These are phyloP conservation scores for Terrapene triunguis DNA, from an alignment of 2,113 vertebrate species.

Conservation along the genomic window DNA sequence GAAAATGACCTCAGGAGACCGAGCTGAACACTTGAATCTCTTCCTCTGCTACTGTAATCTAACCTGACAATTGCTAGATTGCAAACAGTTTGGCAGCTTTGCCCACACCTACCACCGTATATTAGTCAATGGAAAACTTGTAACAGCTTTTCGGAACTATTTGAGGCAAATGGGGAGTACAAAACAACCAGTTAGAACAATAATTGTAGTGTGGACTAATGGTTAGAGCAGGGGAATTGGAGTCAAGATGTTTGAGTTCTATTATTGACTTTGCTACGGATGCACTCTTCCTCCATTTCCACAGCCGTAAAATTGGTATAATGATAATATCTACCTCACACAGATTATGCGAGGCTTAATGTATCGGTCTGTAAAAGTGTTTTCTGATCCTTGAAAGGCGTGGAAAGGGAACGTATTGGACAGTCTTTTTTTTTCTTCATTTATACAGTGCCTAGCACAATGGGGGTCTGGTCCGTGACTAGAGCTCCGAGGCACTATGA, in stretches of 20 bases:
- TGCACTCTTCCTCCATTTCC: neutral
- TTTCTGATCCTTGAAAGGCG: neutral
- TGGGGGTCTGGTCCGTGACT: neutral
- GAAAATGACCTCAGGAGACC: slow-evolving; percentile 1
- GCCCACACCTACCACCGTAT: neutral
- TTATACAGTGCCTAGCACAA: neutral
- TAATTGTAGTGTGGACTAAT: neutral
- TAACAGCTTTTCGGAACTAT: neutral
- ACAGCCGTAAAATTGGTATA: neutral
- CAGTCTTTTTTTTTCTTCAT: neutral
- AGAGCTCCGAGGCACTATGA: neutral
- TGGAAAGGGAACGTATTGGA: neutral
- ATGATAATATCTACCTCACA: neutral
- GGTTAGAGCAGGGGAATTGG: neutral
- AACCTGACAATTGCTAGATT: neutral
- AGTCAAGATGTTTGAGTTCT: neutral
- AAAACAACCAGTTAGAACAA: neutral
- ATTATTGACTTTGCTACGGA: neutral
- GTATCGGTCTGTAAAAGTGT: neutral
- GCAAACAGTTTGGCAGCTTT: neutral
- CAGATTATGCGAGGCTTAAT: fast-evolving
- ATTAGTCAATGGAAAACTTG: neutral
- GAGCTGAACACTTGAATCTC: neutral
- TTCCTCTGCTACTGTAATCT: neutral
- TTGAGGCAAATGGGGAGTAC: neutral